Evolutionary conservation across 2,888 invertebrate genomes (phyloP), one percentile per base, ranked within the genome.

Genomic region (Entomobrya proxima): DNA sequence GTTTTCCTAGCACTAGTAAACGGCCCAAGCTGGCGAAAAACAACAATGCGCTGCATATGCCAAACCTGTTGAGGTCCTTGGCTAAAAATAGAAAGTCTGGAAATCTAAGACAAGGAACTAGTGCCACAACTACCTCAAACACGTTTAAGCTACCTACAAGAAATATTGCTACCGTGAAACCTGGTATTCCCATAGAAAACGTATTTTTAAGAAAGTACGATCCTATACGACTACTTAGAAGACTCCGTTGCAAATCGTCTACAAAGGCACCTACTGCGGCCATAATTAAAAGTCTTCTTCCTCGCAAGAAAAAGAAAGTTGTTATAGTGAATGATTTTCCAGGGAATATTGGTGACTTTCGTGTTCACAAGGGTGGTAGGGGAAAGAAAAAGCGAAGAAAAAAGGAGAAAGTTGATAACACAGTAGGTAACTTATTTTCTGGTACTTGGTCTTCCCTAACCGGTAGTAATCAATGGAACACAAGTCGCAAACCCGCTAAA

Each of bases 191-290:
- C 2, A 55, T 55, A 7, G 52, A 84, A 47, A 87, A 87, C 50
- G 35, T 76, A 35, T 84, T 87, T 67, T 79, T 87, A 0, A 47
- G 24, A 27, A 84, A 81, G 35, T 87, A 87, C 61, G 87, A 87
- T 37, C 87, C 87, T 2, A 84, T 80, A 13, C 32, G 18, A 21
- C n/a, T 87, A 1, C n/a, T 87, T 6, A 30, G 27, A 11, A 72
- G 85, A 32, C 79, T 85, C 5, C 69, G 69, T n/a, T 21, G 5
- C 3, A 30, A n/a, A 18, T 7, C 40, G 13, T 24, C 47, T 7
- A 30, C 32, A 30, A 24, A 24, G n/a, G 13, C 30, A 4, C 18
- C 75, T 18, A 18, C 61, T 15, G 76, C 37, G 5, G 76, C 27
- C 3, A 52, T n/a, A 27, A 47, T 47, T 5, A 72, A 27, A 47